These are phyloP conservation scores for Macrocentrus cingulum DNA, from an alignment of 1,140 invertebrate genomes.

Conservation along the genomic window DNA sequence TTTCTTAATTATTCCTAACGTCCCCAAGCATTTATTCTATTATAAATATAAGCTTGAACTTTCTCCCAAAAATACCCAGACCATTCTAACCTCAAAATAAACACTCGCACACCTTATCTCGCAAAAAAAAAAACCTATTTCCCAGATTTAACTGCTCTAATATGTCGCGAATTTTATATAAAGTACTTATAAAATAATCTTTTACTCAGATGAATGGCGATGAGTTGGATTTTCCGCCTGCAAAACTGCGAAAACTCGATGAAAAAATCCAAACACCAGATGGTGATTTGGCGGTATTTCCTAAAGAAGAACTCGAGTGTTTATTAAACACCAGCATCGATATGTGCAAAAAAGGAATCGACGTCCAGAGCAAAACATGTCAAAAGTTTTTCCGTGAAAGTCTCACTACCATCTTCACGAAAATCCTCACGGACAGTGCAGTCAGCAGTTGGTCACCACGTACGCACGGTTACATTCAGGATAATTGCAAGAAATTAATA, in stretches of 20 bases:
- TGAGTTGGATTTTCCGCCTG: constrained; percentile 80
- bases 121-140: too few species aligned
- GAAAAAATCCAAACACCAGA: constrained; percentile 93
- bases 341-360: constrained; percentile 78
- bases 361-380: constrained; percentile 86
- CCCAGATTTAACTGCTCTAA: too few species aligned
- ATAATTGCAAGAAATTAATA: constrained; percentile 89
- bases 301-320: constrained; percentile 92
- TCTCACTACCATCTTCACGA: constrained; percentile 92
- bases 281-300: constrained; percentile 96
- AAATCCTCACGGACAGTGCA: constrained; percentile 97
- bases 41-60: too few species aligned
- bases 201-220: too few species aligned
- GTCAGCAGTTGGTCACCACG: constrained; percentile 97
- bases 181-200: too few species aligned
- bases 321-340: constrained; percentile 88
- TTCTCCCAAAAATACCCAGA: too few species aligned
- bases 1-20: too few species aligned
- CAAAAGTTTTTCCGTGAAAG: constrained; percentile 95
- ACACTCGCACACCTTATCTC: too few species aligned
- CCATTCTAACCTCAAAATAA: too few species aligned
- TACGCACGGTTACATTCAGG: constrained; percentile 93
- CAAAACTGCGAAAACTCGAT: constrained; percentile 83
- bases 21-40: too few species aligned
- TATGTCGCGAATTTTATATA: too few species aligned